A percentile compares a stretch with the other conserved stretches of the same genome.
These are phyloP conservation scores for Drosophila anceps DNA, from an alignment of 2,888 invertebrate species.

Conservation along the genomic window DNA sequence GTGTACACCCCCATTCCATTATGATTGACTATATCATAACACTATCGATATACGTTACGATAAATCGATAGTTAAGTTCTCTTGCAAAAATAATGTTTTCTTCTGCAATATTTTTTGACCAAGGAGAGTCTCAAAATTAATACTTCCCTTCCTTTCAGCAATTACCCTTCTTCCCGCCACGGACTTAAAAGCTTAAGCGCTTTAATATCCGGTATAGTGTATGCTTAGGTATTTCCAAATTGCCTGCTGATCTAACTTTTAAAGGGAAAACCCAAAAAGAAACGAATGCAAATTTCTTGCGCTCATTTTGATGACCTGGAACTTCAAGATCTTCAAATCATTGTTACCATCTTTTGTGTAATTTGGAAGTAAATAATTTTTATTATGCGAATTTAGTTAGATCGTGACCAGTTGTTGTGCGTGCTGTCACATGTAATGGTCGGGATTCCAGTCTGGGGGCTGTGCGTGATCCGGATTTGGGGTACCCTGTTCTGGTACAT, in stretches of 20 bases:
- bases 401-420: neutral
- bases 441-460: conserved; percentile 87
- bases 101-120: neutral
- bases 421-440: conserved; percentile 70
- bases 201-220: neutral
- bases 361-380: neutral
- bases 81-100: neutral
- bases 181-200: neutral
- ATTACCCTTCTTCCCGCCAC: neutral
- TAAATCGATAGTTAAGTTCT: neutral
- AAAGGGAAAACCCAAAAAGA: neutral
- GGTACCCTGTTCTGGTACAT: conserved; percentile 79
- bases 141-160: accelerated
- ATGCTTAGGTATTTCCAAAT: neutral
- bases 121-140: neutral
- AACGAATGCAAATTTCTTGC: neutral
- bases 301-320: neutral
- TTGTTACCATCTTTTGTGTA: neutral
- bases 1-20: neutral
- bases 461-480: conserved; percentile 89
- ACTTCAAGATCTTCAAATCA: neutral
- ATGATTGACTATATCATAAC: too few relatives aligned
- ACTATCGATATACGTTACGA: too few relatives aligned
- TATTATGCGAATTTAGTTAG: neutral
- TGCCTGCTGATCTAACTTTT: neutral